These are phyloP conservation scores for Bergia sp. DNA, from an alignment of 92 coral and sea anemone species.

Conservation along the genomic window DNA sequence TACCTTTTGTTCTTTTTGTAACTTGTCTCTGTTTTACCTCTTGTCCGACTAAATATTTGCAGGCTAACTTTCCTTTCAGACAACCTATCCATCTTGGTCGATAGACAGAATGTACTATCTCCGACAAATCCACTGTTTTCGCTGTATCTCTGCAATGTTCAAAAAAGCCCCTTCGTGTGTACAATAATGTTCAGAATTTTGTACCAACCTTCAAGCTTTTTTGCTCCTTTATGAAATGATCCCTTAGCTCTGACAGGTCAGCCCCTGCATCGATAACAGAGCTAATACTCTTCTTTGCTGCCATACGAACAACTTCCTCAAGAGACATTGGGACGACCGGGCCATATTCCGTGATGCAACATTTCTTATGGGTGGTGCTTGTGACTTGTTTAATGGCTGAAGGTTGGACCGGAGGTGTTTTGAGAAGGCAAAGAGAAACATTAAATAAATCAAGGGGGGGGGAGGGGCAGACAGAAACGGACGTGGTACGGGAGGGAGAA, in stretches of 20 bases:
- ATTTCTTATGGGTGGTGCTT: constrained; percentile 32
- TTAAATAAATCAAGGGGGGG: background rate
- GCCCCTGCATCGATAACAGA: constrained; percentile 66
- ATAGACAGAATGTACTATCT: too few species aligned
- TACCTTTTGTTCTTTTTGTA: background rate
- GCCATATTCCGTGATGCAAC: constrained; percentile 47
- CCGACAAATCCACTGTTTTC: background rate
- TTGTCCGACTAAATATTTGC: background rate
- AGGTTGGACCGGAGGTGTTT: background rate
- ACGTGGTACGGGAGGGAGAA: too few species aligned
- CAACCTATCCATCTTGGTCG: background rate
- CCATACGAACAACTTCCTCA: constrained; percentile 55
- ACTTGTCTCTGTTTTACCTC: background rate
- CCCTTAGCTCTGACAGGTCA: constrained; percentile 52
- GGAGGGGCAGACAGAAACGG: too few species aligned
- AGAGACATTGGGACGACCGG: constrained; percentile 36
- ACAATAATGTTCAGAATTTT: background rate
- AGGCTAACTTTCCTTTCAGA: background rate
- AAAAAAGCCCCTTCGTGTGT: background rate
- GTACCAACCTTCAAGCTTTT: constrained; percentile 43
- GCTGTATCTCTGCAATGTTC: background rate
- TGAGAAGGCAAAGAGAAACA: background rate
- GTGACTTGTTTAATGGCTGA: constrained; percentile 4
- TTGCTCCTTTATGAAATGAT: constrained; percentile 53
- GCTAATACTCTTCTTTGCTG: constrained; percentile 66